Conservation (phyloP, 2,888 invertebrate species). For the Belgica antarctica region DNA sequence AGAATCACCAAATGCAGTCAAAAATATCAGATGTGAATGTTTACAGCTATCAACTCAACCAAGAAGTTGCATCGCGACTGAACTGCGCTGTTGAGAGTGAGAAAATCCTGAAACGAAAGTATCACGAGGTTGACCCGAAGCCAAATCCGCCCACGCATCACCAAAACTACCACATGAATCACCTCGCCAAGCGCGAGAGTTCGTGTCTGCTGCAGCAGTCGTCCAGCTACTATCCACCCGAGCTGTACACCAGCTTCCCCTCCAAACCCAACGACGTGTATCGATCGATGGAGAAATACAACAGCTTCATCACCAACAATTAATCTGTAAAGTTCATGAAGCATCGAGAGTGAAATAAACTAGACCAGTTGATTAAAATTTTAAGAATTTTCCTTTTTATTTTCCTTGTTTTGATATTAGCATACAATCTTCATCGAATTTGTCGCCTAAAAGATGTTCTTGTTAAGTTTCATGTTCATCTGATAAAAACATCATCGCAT, state of each 20-base stretch:
- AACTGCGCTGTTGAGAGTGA: slow-evolving; percentile 13
- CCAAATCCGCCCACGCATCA: not conserved
- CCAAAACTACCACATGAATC: not conserved
- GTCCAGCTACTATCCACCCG: not conserved
- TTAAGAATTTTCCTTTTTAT: too few species aligned
- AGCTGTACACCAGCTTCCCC: not conserved
- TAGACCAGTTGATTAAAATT: too few species aligned
- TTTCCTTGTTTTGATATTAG: too few species aligned
- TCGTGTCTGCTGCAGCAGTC: slow-evolving; percentile 13
- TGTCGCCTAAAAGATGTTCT: too few species aligned
- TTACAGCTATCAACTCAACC: not conserved
- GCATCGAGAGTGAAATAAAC: not conserved
- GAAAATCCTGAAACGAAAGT: slow-evolving; percentile 3
- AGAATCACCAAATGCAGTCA: not conserved
- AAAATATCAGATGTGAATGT: not conserved
- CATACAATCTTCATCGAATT: too few species aligned
- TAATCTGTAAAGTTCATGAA: not conserved
- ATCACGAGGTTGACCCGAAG: not conserved
- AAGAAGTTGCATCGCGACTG: not conserved
- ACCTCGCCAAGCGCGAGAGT: not conserved
- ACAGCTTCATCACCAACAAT: slow-evolving; percentile 18
- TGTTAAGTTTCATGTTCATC: not conserved
- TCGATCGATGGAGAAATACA: slow-evolving; percentile 26
- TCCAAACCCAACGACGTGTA: slow-evolving; percentile 14
- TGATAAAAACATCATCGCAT: not conserved